A percentile compares a stretch with the other conserved stretches of the same genome.
These are phyloP conservation scores for Phragmatobia fuliginosa DNA, from an alignment of 2,888 invertebrate species.

Conservation along the genomic window DNA sequence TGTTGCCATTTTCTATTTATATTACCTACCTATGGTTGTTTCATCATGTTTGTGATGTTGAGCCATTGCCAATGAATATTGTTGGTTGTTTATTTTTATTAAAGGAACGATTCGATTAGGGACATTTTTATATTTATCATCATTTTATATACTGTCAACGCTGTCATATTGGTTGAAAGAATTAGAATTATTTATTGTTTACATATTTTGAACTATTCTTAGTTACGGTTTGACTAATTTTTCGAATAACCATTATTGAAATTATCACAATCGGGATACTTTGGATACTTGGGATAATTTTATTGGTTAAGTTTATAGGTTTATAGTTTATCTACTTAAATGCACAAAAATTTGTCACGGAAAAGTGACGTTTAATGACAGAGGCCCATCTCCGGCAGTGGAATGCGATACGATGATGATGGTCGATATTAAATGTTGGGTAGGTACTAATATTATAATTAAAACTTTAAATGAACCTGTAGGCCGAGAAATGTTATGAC, in stretches of 20 bases:
- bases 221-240: not conserved
- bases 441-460: too few species aligned
- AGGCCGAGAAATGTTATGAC: too few species aligned
- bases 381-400: too few species aligned
- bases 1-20: conserved; percentile 38
- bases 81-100: conserved; percentile 2
- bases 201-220: not conserved
- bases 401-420: too few species aligned
- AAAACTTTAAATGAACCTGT: too few species aligned
- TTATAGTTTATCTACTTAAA: too few species aligned
- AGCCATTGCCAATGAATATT: not conserved
- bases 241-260: not conserved
- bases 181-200: not conserved
- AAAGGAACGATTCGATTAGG: not conserved
- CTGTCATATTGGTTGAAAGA: not conserved
- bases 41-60: conserved; percentile 11
- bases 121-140: conserved; percentile 1
- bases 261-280: not conserved
- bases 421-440: too few species aligned
- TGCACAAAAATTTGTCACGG: too few species aligned
- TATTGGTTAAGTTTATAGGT: too few species aligned
- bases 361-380: too few species aligned
- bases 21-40: conserved; percentile 13
- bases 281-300: too few species aligned
- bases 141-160: not conserved